Conservation (phyloP, 2,113 vertebrate species). For the Tetrao urogallus region DNA sequence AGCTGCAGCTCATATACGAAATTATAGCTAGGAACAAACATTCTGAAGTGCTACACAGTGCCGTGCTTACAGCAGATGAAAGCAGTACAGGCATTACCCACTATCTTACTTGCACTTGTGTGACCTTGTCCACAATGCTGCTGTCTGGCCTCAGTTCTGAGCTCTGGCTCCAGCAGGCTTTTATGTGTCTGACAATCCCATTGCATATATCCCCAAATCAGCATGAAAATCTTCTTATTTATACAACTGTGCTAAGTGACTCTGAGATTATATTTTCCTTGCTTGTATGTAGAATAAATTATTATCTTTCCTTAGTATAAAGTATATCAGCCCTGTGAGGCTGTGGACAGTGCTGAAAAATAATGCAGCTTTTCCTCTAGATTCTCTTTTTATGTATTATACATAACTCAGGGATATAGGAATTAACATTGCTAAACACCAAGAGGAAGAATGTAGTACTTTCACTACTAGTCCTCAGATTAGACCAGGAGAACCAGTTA, state of each 20-base stretch:
- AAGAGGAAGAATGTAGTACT: not conserved
- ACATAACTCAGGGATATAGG: not conserved
- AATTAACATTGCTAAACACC: conserved; percentile 8
- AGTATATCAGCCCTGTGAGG: not conserved
- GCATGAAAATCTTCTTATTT: not conserved
- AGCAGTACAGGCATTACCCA: not conserved
- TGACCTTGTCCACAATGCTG: not conserved
- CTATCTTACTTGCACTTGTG: not conserved
- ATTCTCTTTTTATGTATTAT: not conserved
- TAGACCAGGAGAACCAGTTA: not conserved
- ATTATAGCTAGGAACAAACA: not conserved
- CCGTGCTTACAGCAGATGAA: not conserved
- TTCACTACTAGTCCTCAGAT: not conserved
- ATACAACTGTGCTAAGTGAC: not conserved
- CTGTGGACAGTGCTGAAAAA: not conserved
- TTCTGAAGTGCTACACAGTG: not conserved
- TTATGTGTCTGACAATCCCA: not conserved
- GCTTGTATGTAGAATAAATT: not conserved
- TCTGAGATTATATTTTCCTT: not conserved
- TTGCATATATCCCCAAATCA: not conserved
- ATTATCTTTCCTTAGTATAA: not conserved
- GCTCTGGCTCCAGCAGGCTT: not conserved
- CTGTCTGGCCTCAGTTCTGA: not conserved
- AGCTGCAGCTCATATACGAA: not conserved
- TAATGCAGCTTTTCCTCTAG: not conserved